Evolutionary conservation across 2,888 invertebrate species (phyloP), one percentile per base, ranked within the genome.

Genomic region (Megaustenia siamemsis): DNA sequence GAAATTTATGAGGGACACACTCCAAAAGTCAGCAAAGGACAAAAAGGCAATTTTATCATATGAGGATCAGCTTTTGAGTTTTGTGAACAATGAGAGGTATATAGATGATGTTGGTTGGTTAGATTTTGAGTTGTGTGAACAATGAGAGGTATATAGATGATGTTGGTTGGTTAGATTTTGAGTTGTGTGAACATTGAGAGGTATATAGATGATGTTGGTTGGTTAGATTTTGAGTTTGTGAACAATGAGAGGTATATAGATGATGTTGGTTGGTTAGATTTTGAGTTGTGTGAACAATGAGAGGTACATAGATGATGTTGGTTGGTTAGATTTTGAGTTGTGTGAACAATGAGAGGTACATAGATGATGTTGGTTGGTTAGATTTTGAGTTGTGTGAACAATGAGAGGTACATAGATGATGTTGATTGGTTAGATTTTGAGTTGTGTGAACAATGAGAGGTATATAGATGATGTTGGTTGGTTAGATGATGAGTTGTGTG

Each of bases 11-110:
- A 96, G 96, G 86, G 97, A 97, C 88, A 98, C 98, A 0, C 95
- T 99, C 82, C 97, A 98, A 94, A 97, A 97, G 93, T 98, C 97
- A 94, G 96, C 96, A 60, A 97, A 97, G 92, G 98, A 99, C 94
- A 95, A 98, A 71, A 95, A 96, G 89, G 96, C 97, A 85, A 95
- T 99, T 90, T 95, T 98, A 85, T 96, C 96, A 93, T 96, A 49
- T 32, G 73, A 73, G 45, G 49, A 73, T 45, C 49, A 73, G 35
- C 49, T 73, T 49, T 43, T 73, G 49, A 73, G 28, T 15, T 49
- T 73, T 73, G 49, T 73, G 28, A 73, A 49, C 73, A 73, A 18
- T 49, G 49, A 45, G 1, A 73, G 73, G 73, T 73, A 73, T n/a
- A 45, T n/a, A 21, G 28, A 5, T 32, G 5, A 1, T 60, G 28